Base-by-base conservation (phyloP, 2,113 vertebrate genomes). In the Melospiza georgiana region DNA sequence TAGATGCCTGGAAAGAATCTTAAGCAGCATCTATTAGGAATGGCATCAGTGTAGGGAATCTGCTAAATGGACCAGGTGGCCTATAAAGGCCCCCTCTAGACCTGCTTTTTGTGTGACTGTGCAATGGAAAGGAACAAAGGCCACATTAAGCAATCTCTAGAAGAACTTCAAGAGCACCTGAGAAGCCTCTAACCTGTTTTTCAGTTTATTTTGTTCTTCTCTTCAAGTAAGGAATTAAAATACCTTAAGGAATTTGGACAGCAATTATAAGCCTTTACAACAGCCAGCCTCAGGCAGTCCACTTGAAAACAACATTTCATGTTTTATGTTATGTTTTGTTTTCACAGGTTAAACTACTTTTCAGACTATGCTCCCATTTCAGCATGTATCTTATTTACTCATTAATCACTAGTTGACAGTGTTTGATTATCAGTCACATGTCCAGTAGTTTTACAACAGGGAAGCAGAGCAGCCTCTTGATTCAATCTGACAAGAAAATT, bases 191-290 rank as follows among this genome's bases (percentile, higher is more conserved):
- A 77, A 91, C 71, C 72, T 87, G 15, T 48, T 58, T 95, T 83
- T 35, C 62, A 85, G 62, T 94, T 93, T 83, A 85, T 80, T 79
- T 91, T 90, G 84, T 73, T 94, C 58, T 87, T 82, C 51, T 49
- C 39, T 68, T 77, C 11, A 28, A 89, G 21, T 43, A 67, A 55
- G 46, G 51, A 95, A 94, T 85, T 54, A 89, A 83, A 85, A 63
- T 48, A 88, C 44, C 51, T 77, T 48, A 31, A 83, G 30, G 48
- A 83, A 83, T 85, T 37, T 90, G 75, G 44, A 90, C 59, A 83
- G 71, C 46, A 90, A 44, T 95, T 91, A 80, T 19, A 89, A 85
- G 41, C 19, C 19, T 94, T 69, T 48, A 73, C 11, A 86, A 73
- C 3, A 76, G 35, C 4, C 35, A 85, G 75, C 82, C 78, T 91